A percentile compares a stretch with the other conserved stretches of the same genome.
Conservation (phyloP, 1,140 invertebrate species). For the Rhynchophorus ferrugineus region DNA sequence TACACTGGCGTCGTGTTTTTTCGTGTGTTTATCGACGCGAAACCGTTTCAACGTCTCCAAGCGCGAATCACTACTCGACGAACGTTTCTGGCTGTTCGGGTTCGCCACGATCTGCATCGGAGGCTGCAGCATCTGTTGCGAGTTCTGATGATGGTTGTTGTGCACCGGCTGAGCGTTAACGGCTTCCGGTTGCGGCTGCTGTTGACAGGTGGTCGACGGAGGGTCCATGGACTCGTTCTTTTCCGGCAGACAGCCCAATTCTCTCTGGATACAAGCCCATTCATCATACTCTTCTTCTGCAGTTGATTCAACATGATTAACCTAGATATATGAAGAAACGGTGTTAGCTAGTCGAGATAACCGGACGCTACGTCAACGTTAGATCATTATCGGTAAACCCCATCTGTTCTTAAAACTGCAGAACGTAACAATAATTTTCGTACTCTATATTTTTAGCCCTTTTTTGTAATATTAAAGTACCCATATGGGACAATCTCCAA, state of each 20-base stretch:
- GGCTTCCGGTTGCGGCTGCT: conserved; percentile 1
- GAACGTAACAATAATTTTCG: too few species aligned
- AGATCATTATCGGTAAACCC: too few species aligned
- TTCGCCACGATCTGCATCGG: conserved; percentile 8
- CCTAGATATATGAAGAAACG: not conserved
- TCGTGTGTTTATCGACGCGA: conserved; percentile 39
- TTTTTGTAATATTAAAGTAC: too few species aligned
- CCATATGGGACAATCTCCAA: too few species aligned
- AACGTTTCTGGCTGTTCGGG: conserved; percentile 24
- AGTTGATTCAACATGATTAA: not conserved
- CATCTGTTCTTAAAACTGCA: too few species aligned
- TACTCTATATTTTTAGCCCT: too few species aligned
- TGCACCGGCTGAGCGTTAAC: conserved; percentile 1
- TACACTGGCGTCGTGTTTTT: conserved; percentile 25
- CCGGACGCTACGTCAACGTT: too few species aligned
- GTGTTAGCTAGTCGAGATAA: too few species aligned
- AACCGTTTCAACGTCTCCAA: conserved; percentile 38
- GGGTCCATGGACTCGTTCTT: conserved; percentile 6
- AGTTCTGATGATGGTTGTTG: not conserved
- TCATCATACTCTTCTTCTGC: conserved; percentile 51
- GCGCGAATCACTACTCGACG: conserved; percentile 33
- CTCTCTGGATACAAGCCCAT: conserved; percentile 62
- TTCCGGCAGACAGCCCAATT: conserved; percentile 48
- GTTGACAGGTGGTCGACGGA: conserved; percentile 1
- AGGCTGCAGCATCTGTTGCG: conserved; percentile 1